phyloP scores from a whole-genome alignment of 2,113 vertebrate species.

The Psilopsiagon aymara region DNA sequence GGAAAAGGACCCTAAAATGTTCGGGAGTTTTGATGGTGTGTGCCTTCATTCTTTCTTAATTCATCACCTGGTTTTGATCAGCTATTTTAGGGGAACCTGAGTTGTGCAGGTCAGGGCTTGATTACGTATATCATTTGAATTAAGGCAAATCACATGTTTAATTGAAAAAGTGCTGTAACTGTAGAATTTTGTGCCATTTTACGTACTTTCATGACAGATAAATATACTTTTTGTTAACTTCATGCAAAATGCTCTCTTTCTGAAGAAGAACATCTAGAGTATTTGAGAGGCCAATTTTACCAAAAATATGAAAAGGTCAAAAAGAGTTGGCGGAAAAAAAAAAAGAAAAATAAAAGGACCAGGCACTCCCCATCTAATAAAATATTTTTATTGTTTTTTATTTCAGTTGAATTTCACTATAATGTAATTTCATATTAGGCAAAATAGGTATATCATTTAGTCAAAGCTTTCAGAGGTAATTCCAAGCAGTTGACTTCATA shows the following conservation, averaged over 20 bases:
- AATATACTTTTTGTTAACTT: neutral
- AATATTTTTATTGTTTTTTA: neutral
- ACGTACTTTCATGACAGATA: neutral
- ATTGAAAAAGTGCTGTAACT: neutral
- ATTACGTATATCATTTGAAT: neutral
- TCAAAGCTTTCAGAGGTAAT: conserved; percentile 1
- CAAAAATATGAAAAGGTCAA: neutral
- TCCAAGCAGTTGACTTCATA: conserved; percentile 34
- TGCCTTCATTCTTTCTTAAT: neutral
- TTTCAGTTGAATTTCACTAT: neutral
- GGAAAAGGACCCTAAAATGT: neutral
- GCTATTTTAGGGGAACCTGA: neutral
- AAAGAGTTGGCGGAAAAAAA: neutral
- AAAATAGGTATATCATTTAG: neutral
- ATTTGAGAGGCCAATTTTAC: neutral
- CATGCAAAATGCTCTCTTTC: neutral
- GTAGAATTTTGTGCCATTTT: neutral
- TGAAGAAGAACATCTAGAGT: neutral
- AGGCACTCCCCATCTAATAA: neutral
- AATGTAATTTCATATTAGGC: neutral
- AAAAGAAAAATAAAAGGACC: neutral
- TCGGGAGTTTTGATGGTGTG: neutral
- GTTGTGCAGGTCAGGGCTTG: neutral
- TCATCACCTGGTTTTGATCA: rapidly evolving
- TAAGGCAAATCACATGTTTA: neutral